A percentile compares a stretch with the other conserved stretches of the same genome.
Conservation (phyloP, 2,888 invertebrate species). For the Cyaniris semiargus region DNA sequence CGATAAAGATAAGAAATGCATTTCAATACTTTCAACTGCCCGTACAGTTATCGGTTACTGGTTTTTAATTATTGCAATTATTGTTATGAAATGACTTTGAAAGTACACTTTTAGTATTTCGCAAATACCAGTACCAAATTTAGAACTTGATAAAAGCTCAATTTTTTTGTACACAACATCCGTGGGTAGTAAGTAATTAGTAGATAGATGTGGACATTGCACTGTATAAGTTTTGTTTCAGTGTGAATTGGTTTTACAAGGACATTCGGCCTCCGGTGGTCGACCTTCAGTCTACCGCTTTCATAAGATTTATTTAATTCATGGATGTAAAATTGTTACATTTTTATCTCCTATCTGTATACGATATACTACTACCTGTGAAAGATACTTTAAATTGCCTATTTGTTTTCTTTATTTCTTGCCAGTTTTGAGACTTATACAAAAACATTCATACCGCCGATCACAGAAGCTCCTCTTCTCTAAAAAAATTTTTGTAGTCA, state of each 20-base stretch:
- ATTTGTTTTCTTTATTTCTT: no score
- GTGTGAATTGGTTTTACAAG: not conserved
- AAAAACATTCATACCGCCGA: no score
- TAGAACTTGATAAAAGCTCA: not conserved
- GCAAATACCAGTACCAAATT: not conserved
- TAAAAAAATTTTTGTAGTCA: no score
- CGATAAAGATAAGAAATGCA: not conserved
- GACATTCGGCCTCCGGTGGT: not conserved
- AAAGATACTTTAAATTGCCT: no score
- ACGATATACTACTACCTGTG: no score
- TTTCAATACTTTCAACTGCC: not conserved
- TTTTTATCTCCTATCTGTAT: no score
- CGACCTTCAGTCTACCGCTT: not conserved
- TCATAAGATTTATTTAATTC: not conserved
- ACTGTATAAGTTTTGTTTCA: not conserved
- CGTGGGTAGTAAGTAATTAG: not conserved
- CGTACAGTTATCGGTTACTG: not conserved
- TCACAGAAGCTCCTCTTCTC: no score
- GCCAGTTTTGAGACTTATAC: no score
- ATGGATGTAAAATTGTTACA: no score
- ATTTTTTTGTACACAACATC: not conserved
- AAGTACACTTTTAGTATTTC: not conserved
- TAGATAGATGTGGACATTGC: not conserved
- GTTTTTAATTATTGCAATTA: constrained; percentile 6
- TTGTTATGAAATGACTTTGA: constrained; percentile 2